Percentiles rank a stretch among this genome's conserved stretches.
These are phyloP conservation scores for Drosophila nikananu DNA, from an alignment of 1,140 invertebrate species.

Conservation along the genomic window DNA sequence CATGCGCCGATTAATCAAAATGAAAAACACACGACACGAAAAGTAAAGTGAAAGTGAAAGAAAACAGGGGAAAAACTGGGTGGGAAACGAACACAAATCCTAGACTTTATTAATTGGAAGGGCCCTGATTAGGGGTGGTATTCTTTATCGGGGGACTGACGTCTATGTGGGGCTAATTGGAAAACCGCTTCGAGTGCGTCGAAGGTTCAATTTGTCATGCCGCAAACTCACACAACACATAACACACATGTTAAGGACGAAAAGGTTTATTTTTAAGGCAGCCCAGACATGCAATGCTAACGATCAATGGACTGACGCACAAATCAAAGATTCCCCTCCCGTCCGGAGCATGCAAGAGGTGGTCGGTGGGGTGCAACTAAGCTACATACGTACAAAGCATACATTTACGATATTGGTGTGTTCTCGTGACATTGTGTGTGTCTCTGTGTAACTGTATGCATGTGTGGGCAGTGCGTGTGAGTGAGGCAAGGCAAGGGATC, in stretches of 20 bases:
- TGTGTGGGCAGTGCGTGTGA: constrained; percentile 51
- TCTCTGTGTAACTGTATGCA: constrained; percentile 41
- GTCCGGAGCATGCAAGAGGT: constrained; percentile 20
- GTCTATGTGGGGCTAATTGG: constrained; percentile 34
- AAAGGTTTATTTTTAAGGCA: constrained; percentile 43
- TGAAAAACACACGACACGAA: constrained; percentile 38
- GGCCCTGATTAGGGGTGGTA: constrained; percentile 23
- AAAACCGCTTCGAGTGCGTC: constrained; percentile 35
- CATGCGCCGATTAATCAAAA: constrained; percentile 66
- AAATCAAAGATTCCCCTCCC: constrained; percentile 34
- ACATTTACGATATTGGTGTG: constrained; percentile 25
- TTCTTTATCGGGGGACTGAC: constrained; percentile 20
- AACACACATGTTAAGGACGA: constrained; percentile 13
- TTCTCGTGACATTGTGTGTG: constrained; percentile 13
- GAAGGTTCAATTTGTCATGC: constrained; percentile 28
- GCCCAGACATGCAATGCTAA: constrained; percentile 33
- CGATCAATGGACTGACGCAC: constrained; percentile 46
- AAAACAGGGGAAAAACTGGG: constrained; percentile 13
- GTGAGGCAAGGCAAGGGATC: constrained; percentile 47
- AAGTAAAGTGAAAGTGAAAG: constrained; percentile 37
- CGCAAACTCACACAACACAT: constrained; percentile 9
- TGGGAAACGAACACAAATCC: constrained; percentile 9
- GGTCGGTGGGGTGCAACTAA: constrained; percentile 26
- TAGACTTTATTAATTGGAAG: constrained; percentile 16
- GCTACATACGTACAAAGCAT: constrained; percentile 28